Conservation (phyloP, 2,888 invertebrate genomes). For the Hoplodrina ambigua region DNA sequence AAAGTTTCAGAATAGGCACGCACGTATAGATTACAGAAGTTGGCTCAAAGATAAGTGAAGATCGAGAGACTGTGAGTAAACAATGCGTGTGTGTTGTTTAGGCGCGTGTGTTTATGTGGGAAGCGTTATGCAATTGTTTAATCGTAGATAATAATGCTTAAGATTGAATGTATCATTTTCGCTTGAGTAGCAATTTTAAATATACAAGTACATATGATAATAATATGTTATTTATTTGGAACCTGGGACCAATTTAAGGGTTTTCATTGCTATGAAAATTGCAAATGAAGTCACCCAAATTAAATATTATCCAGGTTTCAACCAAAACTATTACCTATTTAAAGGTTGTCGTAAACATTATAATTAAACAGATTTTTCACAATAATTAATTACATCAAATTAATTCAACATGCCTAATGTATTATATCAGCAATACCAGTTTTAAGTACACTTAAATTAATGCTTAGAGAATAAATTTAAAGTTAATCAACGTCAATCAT, state of each 20-base stretch:
- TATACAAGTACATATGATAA: neutral
- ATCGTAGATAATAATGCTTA: neutral
- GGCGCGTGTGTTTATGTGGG: neutral
- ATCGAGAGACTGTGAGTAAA: conserved; percentile 41
- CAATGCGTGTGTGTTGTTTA: conserved; percentile 17
- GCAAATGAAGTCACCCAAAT: neutral
- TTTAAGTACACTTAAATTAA: too few relatives aligned
- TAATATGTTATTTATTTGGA: neutral
- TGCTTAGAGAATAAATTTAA: too few relatives aligned
- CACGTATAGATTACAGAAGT: conserved; percentile 51
- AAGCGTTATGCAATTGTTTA: neutral
- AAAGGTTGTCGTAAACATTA: too few relatives aligned
- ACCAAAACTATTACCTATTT: neutral
- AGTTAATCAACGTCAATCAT: too few relatives aligned
- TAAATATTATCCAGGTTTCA: neutral
- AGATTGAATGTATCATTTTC: neutral
- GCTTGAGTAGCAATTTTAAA: neutral
- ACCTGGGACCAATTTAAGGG: neutral
- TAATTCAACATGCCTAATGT: too few relatives aligned
- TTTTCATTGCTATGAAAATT: neutral
- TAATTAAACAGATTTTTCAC: too few relatives aligned
- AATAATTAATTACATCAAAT: too few relatives aligned
- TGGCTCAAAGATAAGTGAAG: conserved; percentile 46
- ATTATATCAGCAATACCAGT: too few relatives aligned
- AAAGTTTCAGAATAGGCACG: conserved; percentile 63